Base-by-base conservation (phyloP, 2,888 invertebrate genomes). In the Cephus nigrinus region DNA sequence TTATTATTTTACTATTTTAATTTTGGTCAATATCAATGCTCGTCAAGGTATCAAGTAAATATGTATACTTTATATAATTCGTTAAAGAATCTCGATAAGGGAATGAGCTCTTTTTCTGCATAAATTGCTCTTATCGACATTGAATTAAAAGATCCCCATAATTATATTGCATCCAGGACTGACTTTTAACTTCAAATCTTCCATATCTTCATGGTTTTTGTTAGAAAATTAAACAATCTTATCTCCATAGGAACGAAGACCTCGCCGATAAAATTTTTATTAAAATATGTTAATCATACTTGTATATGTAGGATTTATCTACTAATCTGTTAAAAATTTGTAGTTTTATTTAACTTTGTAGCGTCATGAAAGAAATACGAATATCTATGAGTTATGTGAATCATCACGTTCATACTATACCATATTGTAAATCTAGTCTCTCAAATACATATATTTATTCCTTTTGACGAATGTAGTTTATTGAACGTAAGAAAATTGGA, bases 191-290 rank as follows among this genome's bases (percentile, higher is more conserved):
- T 55, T 55, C 9, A 2, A 23, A 1, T 55, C 9, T 9, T 23
- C 5, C 9, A 1, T 55, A 55, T 55, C 23, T 5, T 2, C 2
- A 55, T 15, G 9, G 23, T 23, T 55, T 55, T 9, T 55, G 1
- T 55, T 55, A 9, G 55, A 5, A 55, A 40, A 40, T 5, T 15
- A 55, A 23, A 23, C 9, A 23, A 9, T 55, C 23, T 23, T 23
- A 55, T 55, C 23, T 40, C 0, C 9, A 23, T 55, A 55, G 55
- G 23, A 55, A 83, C 80, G 76, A 73, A 82, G 32, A 82, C 81
- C 85, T 85, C 83, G 81, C 82, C 81, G 73, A 77, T 74, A 34
- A 71, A 31, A 55, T 23, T 77, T 36, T 40, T 74, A 69, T 76
- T 69, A 68, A 32, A 55, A 71, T 73, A 75, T 73, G 40, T 77